These are phyloP conservation scores for Tamias sibiricus DNA, from an alignment of 2,113 vertebrate genomes.

Conservation along the genomic window DNA sequence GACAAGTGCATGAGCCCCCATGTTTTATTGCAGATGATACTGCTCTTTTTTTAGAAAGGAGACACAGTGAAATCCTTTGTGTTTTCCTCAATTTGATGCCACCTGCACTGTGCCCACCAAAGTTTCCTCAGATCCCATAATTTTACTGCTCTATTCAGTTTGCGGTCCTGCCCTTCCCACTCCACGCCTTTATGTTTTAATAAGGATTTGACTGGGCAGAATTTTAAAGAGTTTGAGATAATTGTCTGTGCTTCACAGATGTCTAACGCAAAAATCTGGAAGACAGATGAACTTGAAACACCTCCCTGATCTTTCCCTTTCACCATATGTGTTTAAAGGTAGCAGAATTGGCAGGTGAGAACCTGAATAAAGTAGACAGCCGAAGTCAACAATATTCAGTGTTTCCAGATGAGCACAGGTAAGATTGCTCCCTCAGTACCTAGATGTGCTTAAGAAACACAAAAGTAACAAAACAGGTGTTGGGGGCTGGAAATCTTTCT, in stretches of 20 bases:
- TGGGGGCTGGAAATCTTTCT: background rate
- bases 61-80: background rate
- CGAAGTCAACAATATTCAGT: background rate
- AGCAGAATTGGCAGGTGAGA: background rate
- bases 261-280: background rate
- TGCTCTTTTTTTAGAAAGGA: background rate
- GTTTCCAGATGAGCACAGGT: background rate
- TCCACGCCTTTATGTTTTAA: background rate
- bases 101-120: background rate
- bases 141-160: background rate
- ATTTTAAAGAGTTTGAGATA: background rate
- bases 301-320: background rate
- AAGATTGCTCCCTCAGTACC: background rate
- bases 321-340: background rate
- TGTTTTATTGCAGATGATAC: background rate
- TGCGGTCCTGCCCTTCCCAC: background rate
- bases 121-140: background rate
- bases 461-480: background rate
- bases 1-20: background rate
- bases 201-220: background rate
- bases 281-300: background rate
- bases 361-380: background rate
- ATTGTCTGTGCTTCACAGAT: background rate
- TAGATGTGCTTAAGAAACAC: background rate
- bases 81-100: background rate